phyloP scores from a whole-genome alignment of 2,888 invertebrate genomes.

The Polyommatus icarus region DNA sequence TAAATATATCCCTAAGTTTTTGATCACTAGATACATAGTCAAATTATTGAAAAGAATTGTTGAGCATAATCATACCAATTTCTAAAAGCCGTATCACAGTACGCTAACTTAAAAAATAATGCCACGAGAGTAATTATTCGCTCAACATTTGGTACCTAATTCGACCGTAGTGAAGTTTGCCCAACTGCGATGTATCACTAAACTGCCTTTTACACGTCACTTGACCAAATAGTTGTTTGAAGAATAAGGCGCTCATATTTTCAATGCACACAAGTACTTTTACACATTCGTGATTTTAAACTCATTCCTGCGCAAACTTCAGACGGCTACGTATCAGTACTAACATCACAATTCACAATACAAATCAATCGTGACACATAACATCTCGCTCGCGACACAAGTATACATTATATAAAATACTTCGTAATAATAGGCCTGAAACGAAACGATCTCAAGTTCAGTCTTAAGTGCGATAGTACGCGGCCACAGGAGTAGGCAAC shows the following conservation, averaged over 20 bases:
- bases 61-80: conserved; percentile 69
- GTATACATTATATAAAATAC: conserved; percentile 40
- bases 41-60: conserved; percentile 54
- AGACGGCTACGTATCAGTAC: background rate
- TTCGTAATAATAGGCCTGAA: conserved; percentile 50
- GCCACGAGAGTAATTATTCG: conserved; percentile 40
- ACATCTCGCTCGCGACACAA: conserved; percentile 37
- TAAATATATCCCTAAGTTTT: conserved; percentile 47
- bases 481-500: conserved; percentile 35
- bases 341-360: background rate
- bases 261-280: background rate
- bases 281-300: background rate
- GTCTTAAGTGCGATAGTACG: conserved; percentile 48
- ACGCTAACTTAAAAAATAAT: conserved; percentile 67
- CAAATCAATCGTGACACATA: conserved; percentile 7
- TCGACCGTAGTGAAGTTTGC: background rate
- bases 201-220: background rate
- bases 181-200: background rate
- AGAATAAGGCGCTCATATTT: background rate
- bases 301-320: background rate
- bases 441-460: conserved; percentile 47
- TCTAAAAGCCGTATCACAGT: conserved; percentile 75
- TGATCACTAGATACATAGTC: conserved; percentile 51
- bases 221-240: background rate
- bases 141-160: background rate